Evolutionary conservation across 1,140 invertebrate species (phyloP).

Genomic region (Acromyrmex heyeri): DNA sequence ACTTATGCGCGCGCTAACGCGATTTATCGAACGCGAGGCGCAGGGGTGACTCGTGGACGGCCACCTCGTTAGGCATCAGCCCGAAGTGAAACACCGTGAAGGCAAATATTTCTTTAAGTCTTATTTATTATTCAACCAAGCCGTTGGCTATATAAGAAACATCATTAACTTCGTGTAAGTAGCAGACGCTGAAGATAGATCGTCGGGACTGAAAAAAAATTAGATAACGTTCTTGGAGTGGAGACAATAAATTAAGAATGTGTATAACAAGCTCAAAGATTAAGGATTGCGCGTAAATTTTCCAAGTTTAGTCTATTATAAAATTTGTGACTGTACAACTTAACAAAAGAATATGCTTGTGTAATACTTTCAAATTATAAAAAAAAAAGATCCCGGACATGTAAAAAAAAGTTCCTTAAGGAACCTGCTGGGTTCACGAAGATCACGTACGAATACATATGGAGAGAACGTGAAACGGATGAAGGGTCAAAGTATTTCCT

Average conservation of each 20-base stretch:
- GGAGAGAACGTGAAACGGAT: constrained; percentile 75
- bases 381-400: neutral
- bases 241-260: constrained; percentile 26
- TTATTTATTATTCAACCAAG: constrained; percentile 58
- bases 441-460: constrained; percentile 76
- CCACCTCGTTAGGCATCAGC: constrained; percentile 62
- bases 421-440: constrained; percentile 68
- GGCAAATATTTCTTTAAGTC: constrained; percentile 63
- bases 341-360: neutral
- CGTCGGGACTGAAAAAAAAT: constrained; percentile 13
- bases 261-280: constrained; percentile 16
- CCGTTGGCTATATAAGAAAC: constrained; percentile 49
- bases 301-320: neutral
- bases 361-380: constrained; percentile 2
- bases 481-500: constrained; percentile 80
- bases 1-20: constrained; percentile 60
- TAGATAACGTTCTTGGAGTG: constrained; percentile 23
- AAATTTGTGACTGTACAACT: neutral
- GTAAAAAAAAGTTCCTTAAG: constrained; percentile 16
- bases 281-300: neutral
- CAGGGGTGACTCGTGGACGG: constrained; percentile 58
- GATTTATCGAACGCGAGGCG: constrained; percentile 63
- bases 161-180: constrained; percentile 61
- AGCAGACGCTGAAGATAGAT: constrained; percentile 41
- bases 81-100: constrained; percentile 57